Base-by-base conservation (phyloP, 2,888 invertebrate genomes). In the Apamea crenata region DNA sequence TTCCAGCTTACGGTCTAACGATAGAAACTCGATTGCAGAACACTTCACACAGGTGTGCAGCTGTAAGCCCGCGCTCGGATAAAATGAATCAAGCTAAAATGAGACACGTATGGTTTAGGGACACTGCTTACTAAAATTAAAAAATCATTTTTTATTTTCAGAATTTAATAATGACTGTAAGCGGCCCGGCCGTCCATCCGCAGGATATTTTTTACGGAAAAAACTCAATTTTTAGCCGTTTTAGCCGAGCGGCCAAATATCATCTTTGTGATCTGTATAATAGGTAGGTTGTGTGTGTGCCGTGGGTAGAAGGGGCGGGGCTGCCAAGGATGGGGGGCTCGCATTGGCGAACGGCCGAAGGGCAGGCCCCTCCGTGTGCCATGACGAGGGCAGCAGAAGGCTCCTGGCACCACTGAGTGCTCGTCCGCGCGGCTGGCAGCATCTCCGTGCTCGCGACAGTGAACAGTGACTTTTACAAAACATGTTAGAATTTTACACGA, bases 401-500 rank as follows among this genome's bases (percentile, higher is more conserved):
- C 80, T 87, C 82, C 81, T 86, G 82, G 81, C 90, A 90, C 90
- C 95, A 96, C 92, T 95, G 93, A 93, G 90, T 89, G 89, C 82
- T 89, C 84, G 92, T 86, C 91, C 89, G 91, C 88, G 93, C 94
- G 87, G 85, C 87, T 79, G 91, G 78, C 84, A 92, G 90, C 90
- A 89, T 92, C 91, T 89, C 83, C 91, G 90, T 89, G 89, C 91
- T 89, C 90, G 86, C 89, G 88, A 74, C 84, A 89, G 91, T 89
- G 89, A 70, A 69, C 86, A 87, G 91, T 91, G 91, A 86, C 83
- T 91, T 93, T 78, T 85, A 92, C 93, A 90, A 92, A 91, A 95
- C 92, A 98, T 98, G 98, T 97, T 98, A 96, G 98, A 98, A 94
- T 98, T 98, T 95, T 98, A 98, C 93, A 97, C 98, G 79, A 97